phyloP scores from a whole-genome alignment of 2,888 invertebrate genomes.

The Helicoverpa assulta region DNA sequence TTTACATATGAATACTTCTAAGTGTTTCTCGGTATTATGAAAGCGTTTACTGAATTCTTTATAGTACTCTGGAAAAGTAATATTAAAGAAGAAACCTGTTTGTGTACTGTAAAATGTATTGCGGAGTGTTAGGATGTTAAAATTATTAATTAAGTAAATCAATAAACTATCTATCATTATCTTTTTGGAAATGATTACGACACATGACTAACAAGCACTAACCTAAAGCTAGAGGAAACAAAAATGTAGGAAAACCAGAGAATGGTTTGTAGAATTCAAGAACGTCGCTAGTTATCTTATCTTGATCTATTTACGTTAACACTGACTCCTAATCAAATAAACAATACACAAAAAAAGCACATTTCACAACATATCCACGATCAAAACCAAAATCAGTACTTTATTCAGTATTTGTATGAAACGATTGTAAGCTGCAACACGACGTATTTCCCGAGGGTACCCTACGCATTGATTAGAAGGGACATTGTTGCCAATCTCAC shows the following conservation, averaged over 20 bases:
- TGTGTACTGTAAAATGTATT: too few relatives aligned
- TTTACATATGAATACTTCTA: slow-evolving; percentile 3
- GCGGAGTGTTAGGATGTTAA: too few relatives aligned
- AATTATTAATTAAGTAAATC: too few relatives aligned
- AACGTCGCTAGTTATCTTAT: too few relatives aligned
- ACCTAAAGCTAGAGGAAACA: too few relatives aligned
- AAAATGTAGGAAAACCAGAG: too few relatives aligned
- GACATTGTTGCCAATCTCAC: slow-evolving; percentile 65
- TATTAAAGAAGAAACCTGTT: neutral
- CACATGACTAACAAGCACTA: too few relatives aligned
- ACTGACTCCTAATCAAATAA: too few relatives aligned
- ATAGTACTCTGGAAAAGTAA: neutral
- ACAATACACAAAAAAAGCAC: neutral
- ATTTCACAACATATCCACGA: slow-evolving; percentile 7
- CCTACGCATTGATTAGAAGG: slow-evolving; percentile 65
- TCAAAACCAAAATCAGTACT: slow-evolving; percentile 35
- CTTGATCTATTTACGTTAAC: too few relatives aligned
- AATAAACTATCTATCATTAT: too few relatives aligned
- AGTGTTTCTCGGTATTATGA: slow-evolving; percentile 2
- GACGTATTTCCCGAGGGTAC: slow-evolving; percentile 60
- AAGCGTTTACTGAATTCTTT: neutral
- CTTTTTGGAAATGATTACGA: too few relatives aligned
- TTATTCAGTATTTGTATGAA: slow-evolving; percentile 54
- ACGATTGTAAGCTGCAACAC: slow-evolving; percentile 50
- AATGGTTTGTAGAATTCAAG: too few relatives aligned